Evolutionary conservation across 2,113 vertebrate species (phyloP), one percentile per base, ranked within the genome.

Genomic region (Aviceda subcristata): DNA sequence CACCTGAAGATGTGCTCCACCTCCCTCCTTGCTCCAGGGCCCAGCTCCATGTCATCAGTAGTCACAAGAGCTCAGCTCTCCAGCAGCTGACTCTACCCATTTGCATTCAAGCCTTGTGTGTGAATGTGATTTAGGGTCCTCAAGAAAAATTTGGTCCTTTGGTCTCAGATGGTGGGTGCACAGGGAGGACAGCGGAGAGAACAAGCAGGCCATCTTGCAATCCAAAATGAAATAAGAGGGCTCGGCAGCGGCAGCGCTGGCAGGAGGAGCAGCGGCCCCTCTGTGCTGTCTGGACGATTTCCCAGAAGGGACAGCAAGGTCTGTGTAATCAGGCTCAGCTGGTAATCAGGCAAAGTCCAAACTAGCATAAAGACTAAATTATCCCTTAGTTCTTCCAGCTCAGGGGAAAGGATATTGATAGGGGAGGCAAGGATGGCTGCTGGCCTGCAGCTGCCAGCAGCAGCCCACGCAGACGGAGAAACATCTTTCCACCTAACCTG

Each of bases 271-370:
- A 53, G 32, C 3, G 3, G 89, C 38, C 53, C 72, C n/a, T 72
- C 67, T 2, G 3, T 68, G 71, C 76, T 71, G 86, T 91, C 93
- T 96, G 62, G 81, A 22, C 62, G 91, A 77, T 84, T 93, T 94
- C 97, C 97, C 96, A 95, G 95, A 97, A 98, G 96, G 92, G 90
- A 96, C 17, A 12, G 67, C 88, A 57, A 85, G 93, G 93, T 91
- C 97, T 93, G 93, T 94, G 92, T 97, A 97, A 98, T 97, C 94
- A 87, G 98, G 97, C 97, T 98, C 98, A 98, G 98, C 98, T 98
- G 98, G 96, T 81, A 97, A 98, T 98, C 97, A 97, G 90, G 92
- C 95, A 72, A 81, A 97, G 96, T 97, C 97, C 94, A 96, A 96
- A 96, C 92, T 91, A 97, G 94, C 91, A 88, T 91, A 46, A 84